A percentile compares a stretch with the other conserved stretches of the same genome.
phyloP scores from a whole-genome alignment of 1,140 invertebrate genomes.

The Centruroides sculpturatus region DNA sequence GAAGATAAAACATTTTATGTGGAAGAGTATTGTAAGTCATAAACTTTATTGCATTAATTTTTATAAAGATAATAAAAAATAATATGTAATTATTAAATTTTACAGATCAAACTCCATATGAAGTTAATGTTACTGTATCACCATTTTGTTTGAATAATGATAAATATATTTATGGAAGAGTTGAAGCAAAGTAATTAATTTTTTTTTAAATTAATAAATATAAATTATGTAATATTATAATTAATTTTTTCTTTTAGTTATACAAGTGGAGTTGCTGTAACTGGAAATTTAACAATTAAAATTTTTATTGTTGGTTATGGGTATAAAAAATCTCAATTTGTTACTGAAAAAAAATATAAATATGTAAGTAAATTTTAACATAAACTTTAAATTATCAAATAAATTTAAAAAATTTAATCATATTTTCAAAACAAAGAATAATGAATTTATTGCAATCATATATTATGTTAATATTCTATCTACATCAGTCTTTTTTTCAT shows the following conservation, averaged over 20 bases:
- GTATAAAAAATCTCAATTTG: background rate
- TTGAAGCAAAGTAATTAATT: conserved; percentile 75
- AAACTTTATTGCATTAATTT: background rate
- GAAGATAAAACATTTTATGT: conserved; percentile 73
- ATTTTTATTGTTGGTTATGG: background rate
- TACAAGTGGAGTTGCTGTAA: conserved; percentile 31
- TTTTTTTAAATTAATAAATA: no score
- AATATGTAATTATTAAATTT: conserved; percentile 7
- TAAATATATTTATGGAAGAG: conserved; percentile 58
- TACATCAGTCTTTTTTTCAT: no score
- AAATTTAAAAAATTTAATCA: no score
- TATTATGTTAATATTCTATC: no score
- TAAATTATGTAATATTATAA: no score
- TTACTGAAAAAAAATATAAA: background rate
- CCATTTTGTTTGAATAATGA: conserved; percentile 81
- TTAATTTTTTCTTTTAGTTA: conserved; percentile 22
- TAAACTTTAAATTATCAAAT: no score
- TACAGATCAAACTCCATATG: conserved; percentile 34
- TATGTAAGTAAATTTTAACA: no score
- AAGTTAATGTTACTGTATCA: conserved; percentile 90
- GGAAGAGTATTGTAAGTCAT: conserved; percentile 84
- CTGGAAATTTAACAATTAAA: conserved; percentile 68
- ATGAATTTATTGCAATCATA: no score
- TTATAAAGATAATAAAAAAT: background rate
- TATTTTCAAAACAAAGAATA: no score